Evolutionary conservation across 2,888 invertebrate genomes (phyloP), one percentile per base, ranked within the genome.

Genomic region (Laothoe populi): DNA sequence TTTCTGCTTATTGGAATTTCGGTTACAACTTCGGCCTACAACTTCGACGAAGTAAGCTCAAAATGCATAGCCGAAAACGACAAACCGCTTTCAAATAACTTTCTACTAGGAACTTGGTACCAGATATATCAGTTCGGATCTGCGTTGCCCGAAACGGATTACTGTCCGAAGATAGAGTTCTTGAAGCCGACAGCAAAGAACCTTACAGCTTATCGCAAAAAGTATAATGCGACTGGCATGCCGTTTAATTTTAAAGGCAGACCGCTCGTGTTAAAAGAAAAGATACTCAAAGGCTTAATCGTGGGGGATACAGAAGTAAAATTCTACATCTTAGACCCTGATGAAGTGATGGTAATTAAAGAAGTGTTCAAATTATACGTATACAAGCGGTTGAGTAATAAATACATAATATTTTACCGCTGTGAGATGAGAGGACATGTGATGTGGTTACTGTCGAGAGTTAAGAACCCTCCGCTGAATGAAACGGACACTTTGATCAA

Each of bases 61-160:
- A 1, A 67, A n/a, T 70, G 70, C 10, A 59, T 67, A 4, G 57
- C 62, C 19, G 38, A 0, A 2, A 63, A 70, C 53, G 63, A 61
- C 0, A 58, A 64, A 0, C 60, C 60, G 3, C 23, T 24, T 0
- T 31, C 67, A 5, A 67, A 66, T 45, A 48, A 67, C 2, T 64
- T 44, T 1, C 19, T 70, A 7, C 0, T 71, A 8, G 70, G 70
- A 26, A 64, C 63, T 1, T 71, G 67, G 71, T 64, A 64, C 31
- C 57, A 57, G 31, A 53, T 71, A 4, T 67, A 66, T n/a, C 1
- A 65, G 1, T 69, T 71, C 19, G 46, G 26, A 4, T 31, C 0
- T 0, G 11, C 1, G 57, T 60, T 58, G 45, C 45, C 40, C 2
- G 58, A 59, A 23, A 53, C 61, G 1, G 60, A 63, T 10, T 23